These are phyloP conservation scores for Cassiopea xamachana DNA, from an alignment of 30 jellyfish, hydroid and myxozoan genomes.

Conservation along the genomic window DNA sequence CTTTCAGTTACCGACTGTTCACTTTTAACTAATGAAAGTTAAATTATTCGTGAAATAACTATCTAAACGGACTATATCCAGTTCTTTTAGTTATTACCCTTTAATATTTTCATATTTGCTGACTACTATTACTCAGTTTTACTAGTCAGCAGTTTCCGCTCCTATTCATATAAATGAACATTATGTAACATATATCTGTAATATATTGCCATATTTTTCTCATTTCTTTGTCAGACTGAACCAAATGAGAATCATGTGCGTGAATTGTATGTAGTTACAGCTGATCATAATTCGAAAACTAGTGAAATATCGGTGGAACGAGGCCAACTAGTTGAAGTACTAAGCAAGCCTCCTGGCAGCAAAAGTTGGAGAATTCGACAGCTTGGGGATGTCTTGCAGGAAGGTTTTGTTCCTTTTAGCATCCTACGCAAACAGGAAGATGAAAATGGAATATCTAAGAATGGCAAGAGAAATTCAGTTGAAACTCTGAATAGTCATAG, in stretches of 20 bases:
- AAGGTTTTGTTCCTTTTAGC: conserved; percentile 90
- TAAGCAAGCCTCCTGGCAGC: conserved; percentile 97
- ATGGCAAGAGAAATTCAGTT: conserved; percentile 76
- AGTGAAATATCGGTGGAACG: conserved; percentile 80
- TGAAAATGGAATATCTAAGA: conserved; percentile 47
- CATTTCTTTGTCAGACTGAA: conserved; percentile 66
- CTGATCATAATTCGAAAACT: conserved; percentile 76
- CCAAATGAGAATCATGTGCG: conserved; percentile 50
- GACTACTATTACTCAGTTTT: too few species aligned
- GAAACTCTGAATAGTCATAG: conserved; percentile 98
- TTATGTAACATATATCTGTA: too few species aligned
- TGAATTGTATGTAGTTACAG: conserved; percentile 74
- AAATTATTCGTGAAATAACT: too few species aligned
- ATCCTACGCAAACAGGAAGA: conserved; percentile 81
- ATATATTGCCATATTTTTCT: not conserved
- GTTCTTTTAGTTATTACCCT: too few species aligned
- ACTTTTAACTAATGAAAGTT: too few species aligned
- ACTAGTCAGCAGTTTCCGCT: too few species aligned
- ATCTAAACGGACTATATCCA: too few species aligned
- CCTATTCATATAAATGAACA: too few species aligned
- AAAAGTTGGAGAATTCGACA: conserved; percentile 95
- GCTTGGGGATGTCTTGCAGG: conserved; percentile 75
- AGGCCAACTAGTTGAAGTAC: conserved; percentile 93
- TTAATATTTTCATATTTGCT: too few species aligned
- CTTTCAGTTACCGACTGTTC: too few species aligned